A percentile compares a stretch with the other conserved stretches of the same genome.
These are phyloP conservation scores for Agrilus cyanescens DNA, from an alignment of 2,888 invertebrate genomes.

Conservation along the genomic window DNA sequence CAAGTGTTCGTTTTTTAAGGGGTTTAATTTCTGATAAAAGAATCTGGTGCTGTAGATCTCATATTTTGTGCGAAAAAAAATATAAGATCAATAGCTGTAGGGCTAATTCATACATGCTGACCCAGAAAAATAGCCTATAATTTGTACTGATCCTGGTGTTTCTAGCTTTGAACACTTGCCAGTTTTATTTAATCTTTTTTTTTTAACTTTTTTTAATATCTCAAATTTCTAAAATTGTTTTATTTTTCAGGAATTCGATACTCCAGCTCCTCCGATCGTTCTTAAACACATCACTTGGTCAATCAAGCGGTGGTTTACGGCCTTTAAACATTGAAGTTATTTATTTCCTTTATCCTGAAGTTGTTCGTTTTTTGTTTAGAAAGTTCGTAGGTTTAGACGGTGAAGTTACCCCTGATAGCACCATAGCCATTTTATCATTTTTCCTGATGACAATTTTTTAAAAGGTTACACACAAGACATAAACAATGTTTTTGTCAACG, in stretches of 20 bases:
- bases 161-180: too few species aligned
- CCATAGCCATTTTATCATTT: constrained; percentile 8
- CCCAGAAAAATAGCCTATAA: too few species aligned
- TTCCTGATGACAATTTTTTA: constrained; percentile 3
- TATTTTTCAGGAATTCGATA: constrained; percentile 8
- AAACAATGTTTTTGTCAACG: not conserved
- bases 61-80: too few species aligned
- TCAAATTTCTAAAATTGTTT: not conserved
- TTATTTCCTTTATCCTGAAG: constrained; percentile 6
- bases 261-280: constrained; percentile 8
- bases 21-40: too few species aligned
- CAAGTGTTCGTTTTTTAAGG: too few species aligned
- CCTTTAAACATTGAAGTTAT: constrained; percentile 6
- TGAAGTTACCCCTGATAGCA: constrained; percentile 2
- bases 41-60: too few species aligned
- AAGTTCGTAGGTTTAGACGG: not conserved
- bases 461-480: not conserved
- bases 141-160: too few species aligned
- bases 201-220: too few species aligned
- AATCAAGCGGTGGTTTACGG: not conserved
- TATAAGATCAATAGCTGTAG: too few species aligned
- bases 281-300: constrained; percentile 6
- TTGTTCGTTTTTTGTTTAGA: constrained; percentile 4
- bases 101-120: too few species aligned
- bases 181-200: too few species aligned